Evolutionary conservation across 2,888 invertebrate species (phyloP).

Genomic region (Cerastoderma edule): DNA sequence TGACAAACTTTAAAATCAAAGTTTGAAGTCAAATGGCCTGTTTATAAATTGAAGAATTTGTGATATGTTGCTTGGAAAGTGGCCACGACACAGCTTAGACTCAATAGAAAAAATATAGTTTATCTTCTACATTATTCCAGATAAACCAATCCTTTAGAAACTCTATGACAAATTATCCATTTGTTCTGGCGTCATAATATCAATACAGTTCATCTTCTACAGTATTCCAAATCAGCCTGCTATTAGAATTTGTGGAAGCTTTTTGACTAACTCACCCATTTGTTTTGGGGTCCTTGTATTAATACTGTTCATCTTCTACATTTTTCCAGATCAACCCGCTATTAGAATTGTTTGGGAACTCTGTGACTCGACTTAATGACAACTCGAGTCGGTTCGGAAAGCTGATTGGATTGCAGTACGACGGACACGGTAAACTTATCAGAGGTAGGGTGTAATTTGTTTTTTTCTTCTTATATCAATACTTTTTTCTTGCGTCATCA

Average conservation of each 20-base stretch:
- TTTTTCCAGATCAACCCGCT: constrained; percentile 75
- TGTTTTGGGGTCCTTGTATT: neutral
- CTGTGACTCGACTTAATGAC: constrained; percentile 75
- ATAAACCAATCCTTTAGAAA: neutral
- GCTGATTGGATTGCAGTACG: constrained; percentile 74
- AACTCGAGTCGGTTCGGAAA: constrained; percentile 81
- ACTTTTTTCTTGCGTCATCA: too few species aligned
- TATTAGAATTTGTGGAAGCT: neutral
- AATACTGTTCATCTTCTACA: neutral
- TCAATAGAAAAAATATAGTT: too few species aligned
- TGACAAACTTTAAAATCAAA: too few species aligned
- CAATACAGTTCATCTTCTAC: neutral
- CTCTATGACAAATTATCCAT: neutral
- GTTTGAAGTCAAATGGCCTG: too few species aligned
- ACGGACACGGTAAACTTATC: constrained; percentile 53
- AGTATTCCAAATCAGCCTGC: neutral
- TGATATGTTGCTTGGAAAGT: too few species aligned
- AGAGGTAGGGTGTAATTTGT: constrained; percentile 63
- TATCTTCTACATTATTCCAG: too few species aligned
- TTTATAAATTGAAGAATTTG: too few species aligned
- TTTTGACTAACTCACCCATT: neutral
- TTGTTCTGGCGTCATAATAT: neutral
- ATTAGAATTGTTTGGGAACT: constrained; percentile 81
- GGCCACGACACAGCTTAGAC: too few species aligned
- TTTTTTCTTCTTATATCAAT: too few species aligned